Base-by-base conservation (phyloP, 2,797 vertebrate genomes). In the Hippopotamyrus pictus region DNA sequence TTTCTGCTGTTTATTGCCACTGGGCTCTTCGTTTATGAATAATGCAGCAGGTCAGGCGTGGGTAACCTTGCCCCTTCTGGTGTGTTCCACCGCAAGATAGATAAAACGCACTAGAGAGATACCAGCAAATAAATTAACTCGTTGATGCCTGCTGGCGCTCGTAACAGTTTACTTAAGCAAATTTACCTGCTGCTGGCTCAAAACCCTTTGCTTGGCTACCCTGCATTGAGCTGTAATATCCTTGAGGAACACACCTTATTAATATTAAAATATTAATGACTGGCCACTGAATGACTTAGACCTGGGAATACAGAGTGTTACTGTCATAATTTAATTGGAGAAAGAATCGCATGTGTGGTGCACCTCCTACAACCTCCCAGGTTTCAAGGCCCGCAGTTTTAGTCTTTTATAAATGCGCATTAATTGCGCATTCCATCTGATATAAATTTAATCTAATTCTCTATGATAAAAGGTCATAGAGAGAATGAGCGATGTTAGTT, bases 221-320 rank as follows among this genome's bases (percentile, higher is more conserved):
- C 41, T 46, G 76, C 76, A 82, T 82, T 82, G 41, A 82, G 76
- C 76, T 82, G 12, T 46, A 82, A 82, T 82, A 82, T 82, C 76
- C 76, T 82, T 19, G 41, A 82, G 41, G 76, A 82, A 82, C 37
- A 82, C 41, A 46, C 76, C 37, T n/a, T 41, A 82, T 82, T 79
- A 79, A 44, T 79, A 79, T 79, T 82, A 82, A 82, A 82, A 82
- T 82, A 82, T 82, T 82, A 82, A 82, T 82, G 76, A 82, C 7
- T 82, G 76, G 41, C 37, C 76, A 44, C 76, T 46, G 76, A 82
- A 82, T 82, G 76, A 82, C 76, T 82, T 82, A 46, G 76, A 82
- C 76, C 76, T 82, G 76, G 76, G 76, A 82, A 82, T 82, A 82
- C 76, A 46, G 76, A 41, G 41, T 82, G 76, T 82, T 82, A 19